Percentiles rank a stretch among this genome's conserved stretches.
Evolutionary conservation across 2,113 vertebrate genomes (phyloP).

Genomic region (Genyomyrus donnyi): DNA sequence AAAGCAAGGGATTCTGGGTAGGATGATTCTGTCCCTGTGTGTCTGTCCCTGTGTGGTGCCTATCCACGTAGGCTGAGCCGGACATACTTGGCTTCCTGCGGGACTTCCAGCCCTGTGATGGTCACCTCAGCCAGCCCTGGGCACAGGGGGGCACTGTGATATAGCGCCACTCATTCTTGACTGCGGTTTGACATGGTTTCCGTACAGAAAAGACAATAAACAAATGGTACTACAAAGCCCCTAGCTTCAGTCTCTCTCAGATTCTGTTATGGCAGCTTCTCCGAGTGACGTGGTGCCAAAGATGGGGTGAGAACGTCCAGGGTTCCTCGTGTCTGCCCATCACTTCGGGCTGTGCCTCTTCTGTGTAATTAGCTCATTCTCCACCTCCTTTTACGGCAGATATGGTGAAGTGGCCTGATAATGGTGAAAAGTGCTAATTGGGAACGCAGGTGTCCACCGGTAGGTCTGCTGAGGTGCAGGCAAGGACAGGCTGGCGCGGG

Average conservation of each 20-base stretch:
- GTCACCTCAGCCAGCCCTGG: constrained; percentile 18
- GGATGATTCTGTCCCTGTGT: background rate
- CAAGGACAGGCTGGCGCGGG: background rate
- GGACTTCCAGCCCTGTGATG: constrained; percentile 34
- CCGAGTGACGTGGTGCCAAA: background rate
- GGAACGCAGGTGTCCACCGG: background rate
- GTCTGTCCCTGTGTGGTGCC: background rate
- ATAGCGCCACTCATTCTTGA: background rate
- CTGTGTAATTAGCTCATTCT: constrained; percentile 30
- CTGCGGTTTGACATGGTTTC: constrained; percentile 6
- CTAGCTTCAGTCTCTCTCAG: background rate
- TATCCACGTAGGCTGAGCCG: background rate
- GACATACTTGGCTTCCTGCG: constrained; percentile 19
- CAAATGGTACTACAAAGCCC: background rate
- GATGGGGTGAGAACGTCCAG: background rate
- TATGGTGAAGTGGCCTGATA: constrained; percentile 28
- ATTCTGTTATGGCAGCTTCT: background rate
- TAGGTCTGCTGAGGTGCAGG: background rate
- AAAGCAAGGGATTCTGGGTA: background rate
- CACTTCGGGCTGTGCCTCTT: background rate
- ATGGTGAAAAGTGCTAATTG: constrained; percentile 28
- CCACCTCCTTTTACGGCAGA: constrained; percentile 20
- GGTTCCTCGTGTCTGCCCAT: background rate
- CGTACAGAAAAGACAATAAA: background rate
- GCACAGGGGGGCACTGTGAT: constrained; percentile 6